Percentiles rank a stretch among this genome's conserved stretches.
Conservation (phyloP, 2,113 vertebrate genomes). For the Amia ocellicauda region DNA sequence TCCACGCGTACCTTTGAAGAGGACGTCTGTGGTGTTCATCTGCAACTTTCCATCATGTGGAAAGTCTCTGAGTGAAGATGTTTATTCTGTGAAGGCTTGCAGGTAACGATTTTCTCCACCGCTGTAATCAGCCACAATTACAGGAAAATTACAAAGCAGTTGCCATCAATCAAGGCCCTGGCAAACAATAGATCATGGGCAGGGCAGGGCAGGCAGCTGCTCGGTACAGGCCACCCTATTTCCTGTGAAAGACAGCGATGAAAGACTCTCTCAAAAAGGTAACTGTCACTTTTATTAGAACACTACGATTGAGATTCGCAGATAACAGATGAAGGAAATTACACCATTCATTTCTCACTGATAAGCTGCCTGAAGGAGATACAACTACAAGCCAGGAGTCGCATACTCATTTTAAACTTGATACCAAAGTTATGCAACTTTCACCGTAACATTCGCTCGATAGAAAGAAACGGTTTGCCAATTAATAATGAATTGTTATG, state of each 20-base stretch:
- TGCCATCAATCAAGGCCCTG: conserved; percentile 38
- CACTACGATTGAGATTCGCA: conserved; percentile 22
- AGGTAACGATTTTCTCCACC: conserved; percentile 50
- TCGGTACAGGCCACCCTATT: conserved; percentile 24
- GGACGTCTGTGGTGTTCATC: no score
- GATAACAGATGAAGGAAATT: conserved; percentile 14
- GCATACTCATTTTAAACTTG: background rate
- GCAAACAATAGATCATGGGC: conserved; percentile 19
- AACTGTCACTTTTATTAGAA: conserved; percentile 39
- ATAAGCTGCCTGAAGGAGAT: background rate
- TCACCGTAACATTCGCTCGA: no score
- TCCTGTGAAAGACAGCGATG: conserved; percentile 36
- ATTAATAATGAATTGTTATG: no score
- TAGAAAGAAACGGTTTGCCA: no score
- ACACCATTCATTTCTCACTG: conserved; percentile 6
- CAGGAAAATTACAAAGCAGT: conserved; percentile 49
- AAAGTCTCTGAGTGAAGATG: conserved; percentile 21
- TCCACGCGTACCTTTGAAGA: no score
- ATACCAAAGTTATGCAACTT: no score
- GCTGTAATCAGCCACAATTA: conserved; percentile 40
- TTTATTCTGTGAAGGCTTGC: conserved; percentile 29
- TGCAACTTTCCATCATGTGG: background rate
- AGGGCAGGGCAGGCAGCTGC: conserved; percentile 19
- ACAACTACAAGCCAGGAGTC: background rate
- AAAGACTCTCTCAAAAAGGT: conserved; percentile 30